Conservation (phyloP, 2,797 vertebrate genomes). For the Hemitrygon akajei region DNA sequence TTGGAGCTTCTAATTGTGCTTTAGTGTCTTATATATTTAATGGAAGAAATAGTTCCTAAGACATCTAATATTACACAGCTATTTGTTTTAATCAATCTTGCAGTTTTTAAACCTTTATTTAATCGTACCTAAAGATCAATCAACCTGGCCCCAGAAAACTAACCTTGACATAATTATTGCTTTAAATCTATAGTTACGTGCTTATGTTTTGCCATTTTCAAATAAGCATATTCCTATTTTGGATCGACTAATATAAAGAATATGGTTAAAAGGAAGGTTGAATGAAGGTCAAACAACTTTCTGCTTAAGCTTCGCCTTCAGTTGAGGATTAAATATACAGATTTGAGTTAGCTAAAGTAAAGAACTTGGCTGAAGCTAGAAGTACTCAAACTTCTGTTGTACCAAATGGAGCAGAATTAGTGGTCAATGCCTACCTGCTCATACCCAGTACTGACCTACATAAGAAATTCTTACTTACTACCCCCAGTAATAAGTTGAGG, state of each 20-base stretch:
- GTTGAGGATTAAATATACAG: not conserved
- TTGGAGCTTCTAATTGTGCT: not conserved
- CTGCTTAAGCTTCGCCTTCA: not conserved
- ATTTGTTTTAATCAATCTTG: not conserved
- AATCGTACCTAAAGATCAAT: not conserved
- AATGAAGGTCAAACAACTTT: not conserved
- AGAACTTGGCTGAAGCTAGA: too few relatives aligned
- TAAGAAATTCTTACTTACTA: too few relatives aligned
- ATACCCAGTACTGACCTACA: too few relatives aligned
- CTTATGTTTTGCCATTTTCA: not conserved
- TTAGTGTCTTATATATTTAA: not conserved
- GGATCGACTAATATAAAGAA: not conserved
- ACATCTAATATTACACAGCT: not conserved
- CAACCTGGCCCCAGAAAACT: not conserved
- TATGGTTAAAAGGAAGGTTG: not conserved
- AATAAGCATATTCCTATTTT: not conserved
- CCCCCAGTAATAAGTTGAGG: too few relatives aligned
- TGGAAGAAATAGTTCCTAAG: not conserved
- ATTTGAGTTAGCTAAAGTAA: too few relatives aligned
- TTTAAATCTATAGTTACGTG: not conserved
- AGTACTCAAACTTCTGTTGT: too few relatives aligned
- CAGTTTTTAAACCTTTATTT: not conserved
- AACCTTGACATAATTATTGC: not conserved
- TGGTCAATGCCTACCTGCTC: too few relatives aligned
- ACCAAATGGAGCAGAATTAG: too few relatives aligned